These are phyloP conservation scores for Muntiacus reevesi DNA, from an alignment of 2,113 vertebrate genomes.

Conservation along the genomic window DNA sequence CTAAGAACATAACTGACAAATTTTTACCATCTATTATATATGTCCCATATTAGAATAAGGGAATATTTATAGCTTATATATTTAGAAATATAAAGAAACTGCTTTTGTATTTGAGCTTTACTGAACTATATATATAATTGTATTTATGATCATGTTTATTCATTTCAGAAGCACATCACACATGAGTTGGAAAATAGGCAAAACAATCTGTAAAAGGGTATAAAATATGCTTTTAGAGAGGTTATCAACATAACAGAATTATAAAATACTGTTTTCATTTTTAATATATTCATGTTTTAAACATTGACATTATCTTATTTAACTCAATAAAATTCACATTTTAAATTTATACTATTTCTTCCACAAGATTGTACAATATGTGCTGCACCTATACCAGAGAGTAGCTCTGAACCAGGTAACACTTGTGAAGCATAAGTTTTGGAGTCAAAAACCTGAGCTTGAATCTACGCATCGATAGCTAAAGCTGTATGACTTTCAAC, in stretches of 20 bases:
- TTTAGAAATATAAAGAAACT: slow-evolving; percentile 17
- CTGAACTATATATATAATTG: background rate
- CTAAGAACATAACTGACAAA: background rate
- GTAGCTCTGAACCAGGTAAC: background rate
- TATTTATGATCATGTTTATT: background rate
- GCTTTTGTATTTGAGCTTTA: background rate
- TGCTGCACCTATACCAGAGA: background rate
- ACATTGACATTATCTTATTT: slow-evolving; percentile 16
- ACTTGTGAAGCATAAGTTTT: background rate
- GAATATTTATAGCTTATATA: background rate
- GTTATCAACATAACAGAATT: background rate
- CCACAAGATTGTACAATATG: background rate
- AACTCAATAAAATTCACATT: background rate
- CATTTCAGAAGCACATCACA: background rate
- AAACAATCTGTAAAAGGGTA: background rate
- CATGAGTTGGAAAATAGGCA: background rate
- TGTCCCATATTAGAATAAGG: background rate
- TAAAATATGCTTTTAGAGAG: background rate
- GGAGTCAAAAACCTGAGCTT: background rate
- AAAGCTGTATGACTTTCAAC: background rate
- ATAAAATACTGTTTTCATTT: background rate
- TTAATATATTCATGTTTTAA: background rate
- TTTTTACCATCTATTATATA: background rate
- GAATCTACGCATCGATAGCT: background rate
- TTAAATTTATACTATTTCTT: background rate